Percentiles rank a stretch among this genome's conserved stretches.
Evolutionary conservation across 2,888 invertebrate species (phyloP).

Genomic region (Laspeyria flexula): DNA sequence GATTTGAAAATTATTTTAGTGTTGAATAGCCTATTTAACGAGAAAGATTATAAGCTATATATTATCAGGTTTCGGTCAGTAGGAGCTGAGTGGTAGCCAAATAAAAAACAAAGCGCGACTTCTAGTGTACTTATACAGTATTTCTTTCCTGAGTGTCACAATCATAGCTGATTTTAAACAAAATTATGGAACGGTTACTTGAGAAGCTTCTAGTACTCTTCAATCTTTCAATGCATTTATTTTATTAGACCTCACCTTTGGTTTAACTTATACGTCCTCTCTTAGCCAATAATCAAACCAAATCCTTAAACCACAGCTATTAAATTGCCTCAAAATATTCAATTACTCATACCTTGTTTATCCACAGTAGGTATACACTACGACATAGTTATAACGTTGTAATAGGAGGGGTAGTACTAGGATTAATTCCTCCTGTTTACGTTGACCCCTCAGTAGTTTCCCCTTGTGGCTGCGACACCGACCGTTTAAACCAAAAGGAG

Average conservation of each 20-base stretch:
- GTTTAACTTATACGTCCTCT: conserved; percentile 13
- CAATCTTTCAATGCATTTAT: no score
- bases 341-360: conserved; percentile 10
- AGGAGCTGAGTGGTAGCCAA: no score
- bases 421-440: conserved; percentile 57
- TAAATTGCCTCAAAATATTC: conserved; percentile 24
- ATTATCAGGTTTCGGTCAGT: no score
- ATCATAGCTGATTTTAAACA: no score
- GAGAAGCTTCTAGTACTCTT: no score
- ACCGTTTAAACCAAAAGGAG: conserved; percentile 54
- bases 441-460: conserved; percentile 49
- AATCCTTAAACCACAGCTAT: conserved; percentile 19
- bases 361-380: not conserved
- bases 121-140: no score
- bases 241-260: conserved; percentile 1
- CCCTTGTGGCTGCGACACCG: conserved; percentile 57
- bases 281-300: conserved; percentile 21
- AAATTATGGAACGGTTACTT: no score
- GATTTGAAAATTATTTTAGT: no score
- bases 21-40: no score
- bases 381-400: not conserved
- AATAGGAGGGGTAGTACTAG: conserved; percentile 1
- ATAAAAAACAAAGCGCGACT: no score
- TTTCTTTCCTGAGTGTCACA: no score
- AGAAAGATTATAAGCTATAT: no score